phyloP scores from a whole-genome alignment of 2,888 invertebrate genomes.

The Plemyria rubiginata region DNA sequence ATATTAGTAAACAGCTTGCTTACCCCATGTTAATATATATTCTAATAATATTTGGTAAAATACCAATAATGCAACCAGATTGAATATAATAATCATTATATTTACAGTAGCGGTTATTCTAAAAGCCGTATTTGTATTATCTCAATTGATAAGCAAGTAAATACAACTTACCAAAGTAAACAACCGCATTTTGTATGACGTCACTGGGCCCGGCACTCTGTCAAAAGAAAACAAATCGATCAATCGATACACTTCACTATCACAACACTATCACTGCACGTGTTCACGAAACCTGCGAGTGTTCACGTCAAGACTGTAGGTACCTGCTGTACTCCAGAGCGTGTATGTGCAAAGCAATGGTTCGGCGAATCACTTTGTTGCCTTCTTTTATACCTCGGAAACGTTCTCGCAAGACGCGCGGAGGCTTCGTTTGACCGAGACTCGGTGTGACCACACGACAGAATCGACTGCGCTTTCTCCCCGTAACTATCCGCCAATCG shows the following conservation, averaged over 20 bases:
- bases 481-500: constrained; percentile 38
- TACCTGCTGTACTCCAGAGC: constrained; percentile 52
- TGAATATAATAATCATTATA: too few species aligned
- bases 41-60: too few species aligned
- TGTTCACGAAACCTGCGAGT: constrained; percentile 20
- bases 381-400: constrained; percentile 84
- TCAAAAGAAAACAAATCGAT: constrained; percentile 74
- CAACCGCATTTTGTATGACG: constrained; percentile 71
- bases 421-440: constrained; percentile 66
- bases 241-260: constrained; percentile 46
- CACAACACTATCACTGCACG: constrained; percentile 52
- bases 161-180: constrained; percentile 65
- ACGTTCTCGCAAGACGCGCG: constrained; percentile 76
- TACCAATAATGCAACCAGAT: too few species aligned
- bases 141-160: too few species aligned
- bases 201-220: constrained; percentile 65
- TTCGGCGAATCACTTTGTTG: constrained; percentile 70
- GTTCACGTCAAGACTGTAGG: constrained; percentile 40
- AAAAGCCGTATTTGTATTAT: background rate
- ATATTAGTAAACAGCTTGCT: too few species aligned
- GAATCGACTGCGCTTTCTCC: constrained; percentile 61
- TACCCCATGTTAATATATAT: too few species aligned
- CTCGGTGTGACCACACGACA: constrained; percentile 46
- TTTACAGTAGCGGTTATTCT: too few species aligned
- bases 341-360: constrained; percentile 75